Conservation (phyloP, 1,140 invertebrate genomes). For the Propsilocerus akamusi region DNA sequence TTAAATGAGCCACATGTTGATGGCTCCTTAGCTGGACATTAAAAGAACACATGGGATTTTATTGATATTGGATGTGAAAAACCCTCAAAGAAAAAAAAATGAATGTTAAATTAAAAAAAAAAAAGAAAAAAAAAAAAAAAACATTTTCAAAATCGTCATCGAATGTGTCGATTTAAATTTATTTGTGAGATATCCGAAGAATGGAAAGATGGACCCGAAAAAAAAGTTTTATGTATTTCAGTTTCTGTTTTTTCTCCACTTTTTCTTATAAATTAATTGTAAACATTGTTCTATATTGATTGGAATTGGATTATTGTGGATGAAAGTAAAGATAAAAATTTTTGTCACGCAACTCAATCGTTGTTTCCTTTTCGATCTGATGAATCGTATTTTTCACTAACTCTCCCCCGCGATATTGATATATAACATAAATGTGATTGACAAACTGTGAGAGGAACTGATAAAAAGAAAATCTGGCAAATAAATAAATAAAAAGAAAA, state of each 20-base stretch:
- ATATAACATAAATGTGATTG: not conserved
- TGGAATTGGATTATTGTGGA: not conserved
- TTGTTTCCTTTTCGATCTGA: not conserved
- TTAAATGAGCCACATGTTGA: no score
- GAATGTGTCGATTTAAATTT: no score
- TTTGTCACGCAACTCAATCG: not conserved
- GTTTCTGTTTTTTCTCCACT: no score
- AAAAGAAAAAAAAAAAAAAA: slow-evolving; percentile 8
- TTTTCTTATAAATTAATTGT: no score
- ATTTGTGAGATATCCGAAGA: no score
- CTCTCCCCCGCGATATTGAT: not conserved
- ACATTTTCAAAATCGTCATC: slow-evolving; percentile 9
- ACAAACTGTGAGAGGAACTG: not conserved
- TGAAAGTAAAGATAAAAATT: not conserved
- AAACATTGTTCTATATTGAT: slow-evolving; percentile 7
- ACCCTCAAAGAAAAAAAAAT: slow-evolving; percentile 6
- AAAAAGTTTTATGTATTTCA: no score
- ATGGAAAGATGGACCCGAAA: no score
- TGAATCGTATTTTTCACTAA: not conserved
- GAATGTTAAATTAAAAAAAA: slow-evolving; percentile 8
- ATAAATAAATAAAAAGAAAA: slow-evolving; percentile 6
- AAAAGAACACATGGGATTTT: no score
- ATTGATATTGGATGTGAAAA: slow-evolving; percentile 23
- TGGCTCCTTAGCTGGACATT: no score
- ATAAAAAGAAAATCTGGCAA: slow-evolving; percentile 3